Conservation (phyloP, 2,113 vertebrate species). For the Cephalopholis sonnerati region DNA sequence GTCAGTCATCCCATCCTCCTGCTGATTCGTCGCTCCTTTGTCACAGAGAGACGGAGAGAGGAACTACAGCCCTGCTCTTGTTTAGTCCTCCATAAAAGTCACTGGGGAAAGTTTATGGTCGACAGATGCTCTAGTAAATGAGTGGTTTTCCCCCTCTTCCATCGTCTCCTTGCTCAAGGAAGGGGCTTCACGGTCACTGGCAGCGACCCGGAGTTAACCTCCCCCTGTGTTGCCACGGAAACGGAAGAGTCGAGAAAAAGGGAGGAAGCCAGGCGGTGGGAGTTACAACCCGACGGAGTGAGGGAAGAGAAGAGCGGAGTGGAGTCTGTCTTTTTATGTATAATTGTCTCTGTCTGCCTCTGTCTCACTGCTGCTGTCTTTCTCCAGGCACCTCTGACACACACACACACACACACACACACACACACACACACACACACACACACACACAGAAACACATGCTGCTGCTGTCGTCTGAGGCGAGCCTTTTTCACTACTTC, state of each 20-base stretch:
- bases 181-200: constrained; percentile 67
- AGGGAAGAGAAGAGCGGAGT: constrained; percentile 46
- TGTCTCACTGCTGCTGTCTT: constrained; percentile 28
- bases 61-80: constrained; percentile 74
- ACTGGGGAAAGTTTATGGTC: constrained; percentile 79
- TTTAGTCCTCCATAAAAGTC: constrained; percentile 83
- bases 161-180: constrained; percentile 56
- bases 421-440: constrained; percentile 28
- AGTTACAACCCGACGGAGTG: constrained; percentile 70
- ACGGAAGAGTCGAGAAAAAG: constrained; percentile 77
- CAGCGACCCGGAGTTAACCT: constrained; percentile 82
- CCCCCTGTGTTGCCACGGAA: constrained; percentile 74
- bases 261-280: constrained; percentile 74
- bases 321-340: constrained; percentile 57
- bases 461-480: constrained; percentile 21
- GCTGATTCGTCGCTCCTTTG: constrained; percentile 73
- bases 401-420: background rate
- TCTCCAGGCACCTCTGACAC: constrained; percentile 36
- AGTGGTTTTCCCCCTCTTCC: constrained; percentile 45
- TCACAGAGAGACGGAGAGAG: constrained; percentile 49
- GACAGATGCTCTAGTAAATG: constrained; percentile 84
- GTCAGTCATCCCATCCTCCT: constrained; percentile 71
- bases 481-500: constrained; percentile 29
- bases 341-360: constrained; percentile 40
- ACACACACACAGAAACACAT: constrained; percentile 9